phyloP scores from a whole-genome alignment of 1,140 invertebrate species.

The Drosophila neocordata region DNA sequence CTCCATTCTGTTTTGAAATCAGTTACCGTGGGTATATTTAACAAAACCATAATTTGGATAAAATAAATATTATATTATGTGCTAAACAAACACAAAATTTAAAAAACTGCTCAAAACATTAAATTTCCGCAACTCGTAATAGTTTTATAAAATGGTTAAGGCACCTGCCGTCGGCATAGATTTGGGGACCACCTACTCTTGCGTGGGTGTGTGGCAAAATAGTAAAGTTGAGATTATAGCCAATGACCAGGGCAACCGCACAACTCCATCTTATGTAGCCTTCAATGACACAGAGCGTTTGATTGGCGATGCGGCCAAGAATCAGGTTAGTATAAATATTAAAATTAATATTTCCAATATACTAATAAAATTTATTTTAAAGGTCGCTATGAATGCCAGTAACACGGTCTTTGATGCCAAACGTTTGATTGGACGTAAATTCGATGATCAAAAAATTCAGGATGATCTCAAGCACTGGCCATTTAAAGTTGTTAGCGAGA shows the following conservation, averaged over 20 bases:
- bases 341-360: background rate
- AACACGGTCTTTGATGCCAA: slow-evolving; percentile 95
- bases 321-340: slow-evolving; percentile 64
- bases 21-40: background rate
- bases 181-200: slow-evolving; percentile 91
- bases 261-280: slow-evolving; percentile 95
- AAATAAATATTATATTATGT: background rate
- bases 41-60: background rate
- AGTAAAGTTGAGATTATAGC: slow-evolving; percentile 97
- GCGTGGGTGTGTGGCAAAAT: slow-evolving; percentile 92
- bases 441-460: slow-evolving; percentile 89
- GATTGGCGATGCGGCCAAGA: slow-evolving; percentile 83
- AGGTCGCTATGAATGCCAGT: slow-evolving; percentile 91
- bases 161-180: slow-evolving; percentile 90
- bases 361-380: background rate
- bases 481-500: slow-evolving; percentile 88
- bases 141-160: slow-evolving; percentile 63
- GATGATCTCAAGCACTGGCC: slow-evolving; percentile 92
- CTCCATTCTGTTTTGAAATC: too few relatives aligned
- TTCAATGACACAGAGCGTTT: slow-evolving; percentile 90
- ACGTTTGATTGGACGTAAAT: slow-evolving; percentile 90
- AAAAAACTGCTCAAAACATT: background rate
- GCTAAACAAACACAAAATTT: background rate
- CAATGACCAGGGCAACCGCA: slow-evolving; percentile 96
- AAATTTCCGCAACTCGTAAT: background rate